Evolutionary conservation across 1,140 invertebrate genomes (phyloP).

Genomic region (Caenorhabditis brenneri): DNA sequence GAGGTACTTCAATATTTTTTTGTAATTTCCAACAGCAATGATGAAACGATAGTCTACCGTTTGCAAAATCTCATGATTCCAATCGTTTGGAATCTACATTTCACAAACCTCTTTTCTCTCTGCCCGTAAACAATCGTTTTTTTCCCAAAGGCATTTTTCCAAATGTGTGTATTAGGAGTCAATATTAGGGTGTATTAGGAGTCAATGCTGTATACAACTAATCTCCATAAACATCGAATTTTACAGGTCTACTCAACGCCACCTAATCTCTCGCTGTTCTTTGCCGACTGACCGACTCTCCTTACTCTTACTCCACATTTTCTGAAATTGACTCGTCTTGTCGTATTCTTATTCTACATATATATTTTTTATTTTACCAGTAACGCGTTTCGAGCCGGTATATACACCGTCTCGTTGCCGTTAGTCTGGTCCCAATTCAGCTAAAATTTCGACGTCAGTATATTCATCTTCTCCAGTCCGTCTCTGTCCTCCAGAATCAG

Average conservation of each 20-base stretch:
- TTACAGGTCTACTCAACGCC: not conserved
- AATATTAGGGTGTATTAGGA: no score
- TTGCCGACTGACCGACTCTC: conserved; percentile 24
- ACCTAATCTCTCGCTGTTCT: not conserved
- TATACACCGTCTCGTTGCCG: not conserved
- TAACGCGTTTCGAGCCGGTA: not conserved
- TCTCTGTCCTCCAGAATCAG: conserved; percentile 5
- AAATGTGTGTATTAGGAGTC: no score
- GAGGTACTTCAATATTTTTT: no score
- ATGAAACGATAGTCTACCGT: no score
- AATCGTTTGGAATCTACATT: no score
- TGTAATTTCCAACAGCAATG: no score
- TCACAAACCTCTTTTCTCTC: no score
- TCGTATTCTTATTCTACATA: not conserved
- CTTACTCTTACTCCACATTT: not conserved
- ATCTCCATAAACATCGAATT: no score
- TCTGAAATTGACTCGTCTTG: not conserved
- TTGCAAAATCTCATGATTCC: no score
- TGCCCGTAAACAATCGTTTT: no score
- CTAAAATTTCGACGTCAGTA: not conserved
- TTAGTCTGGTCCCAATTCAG: not conserved
- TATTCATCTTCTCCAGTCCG: not conserved
- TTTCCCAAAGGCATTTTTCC: no score
- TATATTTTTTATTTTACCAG: not conserved
- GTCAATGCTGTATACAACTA: no score